These are phyloP conservation scores for Puntigrus tetrazona DNA, from an alignment of 2,113 vertebrate genomes.

Conservation along the genomic window DNA sequence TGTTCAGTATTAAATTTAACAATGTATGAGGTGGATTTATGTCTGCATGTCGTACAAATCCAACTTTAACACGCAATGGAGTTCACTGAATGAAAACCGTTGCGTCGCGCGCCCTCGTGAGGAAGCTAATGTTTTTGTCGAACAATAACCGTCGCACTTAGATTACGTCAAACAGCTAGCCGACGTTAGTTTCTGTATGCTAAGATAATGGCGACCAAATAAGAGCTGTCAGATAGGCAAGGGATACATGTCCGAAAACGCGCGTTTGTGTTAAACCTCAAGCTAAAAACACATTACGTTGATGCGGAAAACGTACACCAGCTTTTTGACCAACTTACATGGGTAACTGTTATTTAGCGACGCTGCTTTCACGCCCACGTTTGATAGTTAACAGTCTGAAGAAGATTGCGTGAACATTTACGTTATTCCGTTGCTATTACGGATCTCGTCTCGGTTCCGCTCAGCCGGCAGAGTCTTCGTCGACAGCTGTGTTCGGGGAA, in stretches of 20 bases:
- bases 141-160: not conserved
- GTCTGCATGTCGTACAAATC: not conserved
- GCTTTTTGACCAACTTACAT: not conserved
- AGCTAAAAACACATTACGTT: not conserved
- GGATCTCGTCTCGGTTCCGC: not conserved
- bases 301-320: not conserved
- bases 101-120: not conserved
- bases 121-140: not conserved
- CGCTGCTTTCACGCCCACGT: not conserved
- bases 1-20: too few relatives aligned
- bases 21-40: not conserved
- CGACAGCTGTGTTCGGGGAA: not conserved
- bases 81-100: too few relatives aligned
- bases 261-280: not conserved
- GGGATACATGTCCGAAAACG: not conserved
- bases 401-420: not conserved
- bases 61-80: too few relatives aligned
- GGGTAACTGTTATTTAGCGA: not conserved
- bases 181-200: not conserved
- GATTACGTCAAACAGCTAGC: not conserved
- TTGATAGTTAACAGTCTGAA: not conserved
- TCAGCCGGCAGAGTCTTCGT: not conserved
- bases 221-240: not conserved
- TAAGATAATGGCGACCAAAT: conserved; percentile 9
- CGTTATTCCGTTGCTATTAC: not conserved